A percentile compares a stretch with the other conserved stretches of the same genome.
Conservation (phyloP, 37 sponge, comb jelly and placozoan genomes). For the Cliona cf. orientalis region DNA sequence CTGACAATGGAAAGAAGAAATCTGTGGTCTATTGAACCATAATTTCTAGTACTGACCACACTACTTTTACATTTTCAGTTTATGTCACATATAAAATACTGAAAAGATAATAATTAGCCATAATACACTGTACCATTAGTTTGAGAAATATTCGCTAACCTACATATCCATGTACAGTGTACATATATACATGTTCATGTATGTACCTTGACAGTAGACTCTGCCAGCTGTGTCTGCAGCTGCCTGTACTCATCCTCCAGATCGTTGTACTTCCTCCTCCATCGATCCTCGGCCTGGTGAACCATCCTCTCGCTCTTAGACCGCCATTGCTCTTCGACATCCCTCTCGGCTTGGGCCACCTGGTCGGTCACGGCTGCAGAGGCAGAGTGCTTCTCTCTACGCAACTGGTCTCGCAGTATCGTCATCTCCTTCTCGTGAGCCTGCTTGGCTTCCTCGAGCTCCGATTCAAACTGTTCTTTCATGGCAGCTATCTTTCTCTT, state of each 20-base stretch:
- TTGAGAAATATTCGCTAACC: too few species aligned
- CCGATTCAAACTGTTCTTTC: constrained; percentile 79
- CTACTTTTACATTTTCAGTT: not conserved
- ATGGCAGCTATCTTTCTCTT: constrained; percentile 68
- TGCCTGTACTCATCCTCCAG: constrained; percentile 48
- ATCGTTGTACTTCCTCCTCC: constrained; percentile 75
- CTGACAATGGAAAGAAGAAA: too few species aligned
- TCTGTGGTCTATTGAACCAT: too few species aligned
- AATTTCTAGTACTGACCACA: not conserved
- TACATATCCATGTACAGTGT: too few species aligned
- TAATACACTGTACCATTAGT: too few species aligned
- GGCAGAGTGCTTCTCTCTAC: constrained; percentile 71
- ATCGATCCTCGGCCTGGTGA: constrained; percentile 66
- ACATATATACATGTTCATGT: too few species aligned
- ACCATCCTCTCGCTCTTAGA: constrained; percentile 67
- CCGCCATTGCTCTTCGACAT: constrained; percentile 82
- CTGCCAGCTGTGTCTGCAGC: constrained; percentile 33
- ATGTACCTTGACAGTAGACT: constrained; percentile 58
- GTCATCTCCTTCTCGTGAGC: constrained; percentile 61
- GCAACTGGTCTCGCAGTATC: constrained; percentile 44
- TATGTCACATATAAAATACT: too few species aligned
- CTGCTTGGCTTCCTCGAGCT: constrained; percentile 85
- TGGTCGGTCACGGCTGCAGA: constrained; percentile 56
- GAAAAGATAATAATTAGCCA: too few species aligned
- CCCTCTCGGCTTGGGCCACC: constrained; percentile 74